phyloP scores from a whole-genome alignment of 2,113 vertebrate species.

The Litocranius walleri region DNA sequence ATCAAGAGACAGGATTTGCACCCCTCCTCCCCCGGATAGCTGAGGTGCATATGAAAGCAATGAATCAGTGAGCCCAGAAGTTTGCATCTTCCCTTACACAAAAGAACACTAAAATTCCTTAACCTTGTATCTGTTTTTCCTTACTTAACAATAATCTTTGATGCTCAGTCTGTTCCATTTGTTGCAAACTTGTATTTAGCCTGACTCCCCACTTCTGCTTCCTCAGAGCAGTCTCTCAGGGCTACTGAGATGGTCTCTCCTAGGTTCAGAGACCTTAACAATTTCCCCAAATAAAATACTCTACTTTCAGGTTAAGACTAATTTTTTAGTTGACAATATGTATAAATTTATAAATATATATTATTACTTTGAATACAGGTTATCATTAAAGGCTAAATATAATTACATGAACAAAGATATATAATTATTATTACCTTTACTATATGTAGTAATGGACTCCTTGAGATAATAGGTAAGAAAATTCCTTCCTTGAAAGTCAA shows the following conservation, averaged over 20 bases:
- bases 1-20: background rate
- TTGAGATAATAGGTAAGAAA: background rate
- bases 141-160: background rate
- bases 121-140: background rate
- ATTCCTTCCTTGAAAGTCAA: background rate
- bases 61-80: background rate
- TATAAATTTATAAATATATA: background rate
- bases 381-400: background rate
- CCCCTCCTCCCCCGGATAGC: accelerated
- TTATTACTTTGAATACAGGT: background rate
- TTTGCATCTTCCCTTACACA: background rate
- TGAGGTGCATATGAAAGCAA: background rate
- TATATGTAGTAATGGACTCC: background rate
- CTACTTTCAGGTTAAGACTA: background rate
- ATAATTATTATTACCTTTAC: background rate
- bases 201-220: background rate
- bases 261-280: background rate
- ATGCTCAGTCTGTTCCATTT: background rate
- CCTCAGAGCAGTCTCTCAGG: background rate
- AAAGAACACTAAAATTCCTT: background rate
- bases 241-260: background rate
- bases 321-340: background rate
- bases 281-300: background rate
- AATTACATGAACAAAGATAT: background rate
- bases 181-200: background rate